Percentiles rank a stretch among this genome's conserved stretches.
These are phyloP conservation scores for Tiphia femorata DNA, from an alignment of 2,888 invertebrate genomes.

Conservation along the genomic window DNA sequence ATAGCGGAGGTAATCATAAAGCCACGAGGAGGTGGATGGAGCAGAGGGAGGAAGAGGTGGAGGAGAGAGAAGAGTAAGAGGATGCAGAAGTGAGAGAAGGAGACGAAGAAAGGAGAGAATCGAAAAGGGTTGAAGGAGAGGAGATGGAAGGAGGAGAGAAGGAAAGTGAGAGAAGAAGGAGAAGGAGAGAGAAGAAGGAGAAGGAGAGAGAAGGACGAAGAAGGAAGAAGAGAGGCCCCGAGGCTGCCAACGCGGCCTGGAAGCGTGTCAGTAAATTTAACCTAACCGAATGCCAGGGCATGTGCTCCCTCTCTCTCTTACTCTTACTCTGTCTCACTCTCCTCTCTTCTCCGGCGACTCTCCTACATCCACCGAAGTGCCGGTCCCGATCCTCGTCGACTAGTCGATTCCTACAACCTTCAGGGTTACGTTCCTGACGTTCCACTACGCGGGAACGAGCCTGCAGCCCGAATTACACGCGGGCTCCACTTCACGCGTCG, in stretches of 20 bases:
- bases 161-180: background rate
- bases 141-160: slow-evolving; percentile 3
- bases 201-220: slow-evolving; percentile 15
- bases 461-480: slow-evolving; percentile 44
- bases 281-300: slow-evolving; percentile 50
- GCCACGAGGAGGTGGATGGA: slow-evolving; percentile 37
- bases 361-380: slow-evolving; percentile 26
- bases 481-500: background rate
- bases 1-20: slow-evolving; percentile 52
- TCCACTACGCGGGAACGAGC: too few relatives aligned
- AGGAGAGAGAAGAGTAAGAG: slow-evolving; percentile 6
- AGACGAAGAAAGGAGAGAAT: slow-evolving; percentile 12
- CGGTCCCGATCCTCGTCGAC: slow-evolving; percentile 6
- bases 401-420: slow-evolving; percentile 22
- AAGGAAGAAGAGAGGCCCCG: slow-evolving; percentile 34
- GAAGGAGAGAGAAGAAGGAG: slow-evolving; percentile 2
- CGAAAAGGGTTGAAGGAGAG: too few relatives aligned
- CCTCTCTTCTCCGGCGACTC: slow-evolving; percentile 13
- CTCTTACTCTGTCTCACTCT: background rate
- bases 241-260: slow-evolving; percentile 49
- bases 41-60: too few relatives aligned
- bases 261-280: slow-evolving; percentile 57
- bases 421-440: slow-evolving; percentile 12
- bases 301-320: slow-evolving; percentile 13
- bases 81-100: slow-evolving; percentile 2